Evolutionary conservation across 2,888 invertebrate genomes (phyloP), one percentile per base, ranked within the genome.

Genomic region (Andrena haemorrhoa): DNA sequence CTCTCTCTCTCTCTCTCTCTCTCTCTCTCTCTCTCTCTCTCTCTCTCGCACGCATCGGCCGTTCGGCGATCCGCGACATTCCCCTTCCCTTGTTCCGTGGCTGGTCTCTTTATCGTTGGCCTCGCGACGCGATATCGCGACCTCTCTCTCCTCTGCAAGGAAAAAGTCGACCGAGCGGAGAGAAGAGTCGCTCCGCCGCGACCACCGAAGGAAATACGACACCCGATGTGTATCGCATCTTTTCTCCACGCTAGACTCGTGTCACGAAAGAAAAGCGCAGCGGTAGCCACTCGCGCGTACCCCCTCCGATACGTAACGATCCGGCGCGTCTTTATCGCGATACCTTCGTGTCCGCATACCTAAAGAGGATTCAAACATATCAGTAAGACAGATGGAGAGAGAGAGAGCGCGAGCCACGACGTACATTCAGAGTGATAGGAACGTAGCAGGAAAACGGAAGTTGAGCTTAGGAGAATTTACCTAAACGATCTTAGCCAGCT

Each of bases 101-200:
- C 75, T 75, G 56, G 77, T 87, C 81, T 76, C 56, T 26, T 79
- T 79, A 72, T 74, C 75, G 86, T 88, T 85, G 84, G 87, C 85
- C 89, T 88, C 88, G 91, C 87, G 88, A 82, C 89, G 89, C 83
- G 89, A 88, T 84, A 82, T 89, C 84, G 86, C 83, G 78, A 87
- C 91, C 91, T 92, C 91, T 92, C 92, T 92, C 92, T 92, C 92
- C 91, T 90, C 81, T 83, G 84, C 88, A 85, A 87, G 79, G 82
- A 85, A 89, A 87, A 75, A 83, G 68, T 64, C 82, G 77, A 78
- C 72, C 35, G 66, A 58, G 82, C 85, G 80, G 83, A 70, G 82
- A 69, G 70, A 65, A 33, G 74, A 82, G 56, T 73, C 56, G 49
- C 47, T 56, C 60, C 66, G 72, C 70, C 72, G 70, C 65, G 82